Percentiles rank a stretch among this genome's conserved stretches.
Conservation (phyloP, 2,888 invertebrate genomes). For the Ochropacha duplaris region DNA sequence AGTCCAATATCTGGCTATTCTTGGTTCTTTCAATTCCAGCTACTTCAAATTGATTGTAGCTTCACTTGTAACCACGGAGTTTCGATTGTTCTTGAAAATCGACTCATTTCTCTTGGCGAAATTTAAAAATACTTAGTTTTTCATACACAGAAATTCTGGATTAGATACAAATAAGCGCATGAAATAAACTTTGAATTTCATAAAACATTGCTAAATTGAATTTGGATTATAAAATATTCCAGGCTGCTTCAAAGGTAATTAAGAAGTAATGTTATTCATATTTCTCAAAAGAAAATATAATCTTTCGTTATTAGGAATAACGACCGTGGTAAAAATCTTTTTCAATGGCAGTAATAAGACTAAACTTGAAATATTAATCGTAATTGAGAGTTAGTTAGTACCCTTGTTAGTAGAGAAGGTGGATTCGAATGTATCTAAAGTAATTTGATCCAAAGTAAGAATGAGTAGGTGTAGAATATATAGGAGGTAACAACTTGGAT, state of each 20-base stretch:
- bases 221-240: background rate
- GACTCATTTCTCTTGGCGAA: slow-evolving; percentile 19
- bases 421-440: background rate
- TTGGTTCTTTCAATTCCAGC: slow-evolving; percentile 21
- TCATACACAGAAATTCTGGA: slow-evolving; percentile 4
- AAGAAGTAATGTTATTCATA: too few species aligned
- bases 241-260: background rate
- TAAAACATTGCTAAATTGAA: background rate
- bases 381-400: background rate
- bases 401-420: background rate
- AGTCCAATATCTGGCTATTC: slow-evolving; percentile 23
- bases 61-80: slow-evolving; percentile 16
- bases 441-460: background rate
- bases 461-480: background rate
- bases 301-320: background rate
- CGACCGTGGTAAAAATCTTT: background rate
- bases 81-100: slow-evolving; percentile 21
- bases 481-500: background rate
- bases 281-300: background rate
- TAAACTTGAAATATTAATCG: background rate
- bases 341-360: background rate
- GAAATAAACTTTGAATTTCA: background rate
- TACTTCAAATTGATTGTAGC: slow-evolving; percentile 26
- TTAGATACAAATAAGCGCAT: background rate
- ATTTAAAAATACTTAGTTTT: slow-evolving; percentile 22